Evolutionary conservation across 2,113 vertebrate species (phyloP), one percentile per base, ranked within the genome.

Genomic region (Grallaria varia): DNA sequence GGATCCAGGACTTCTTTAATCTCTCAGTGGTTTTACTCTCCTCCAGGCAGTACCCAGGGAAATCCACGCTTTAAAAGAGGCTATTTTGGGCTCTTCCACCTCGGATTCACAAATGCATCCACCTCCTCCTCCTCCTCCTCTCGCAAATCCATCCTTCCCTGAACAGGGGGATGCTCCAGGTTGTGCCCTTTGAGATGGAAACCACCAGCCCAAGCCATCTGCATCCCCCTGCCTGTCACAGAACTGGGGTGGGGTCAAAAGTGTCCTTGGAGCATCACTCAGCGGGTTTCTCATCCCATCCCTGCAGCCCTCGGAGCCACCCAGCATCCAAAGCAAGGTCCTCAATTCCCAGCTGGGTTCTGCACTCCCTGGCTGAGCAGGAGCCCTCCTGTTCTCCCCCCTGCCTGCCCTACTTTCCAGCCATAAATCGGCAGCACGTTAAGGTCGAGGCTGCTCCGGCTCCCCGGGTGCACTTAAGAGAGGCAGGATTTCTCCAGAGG

Each of bases 271-370:
- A 24, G 82, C 55, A 67, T 47, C 88, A 39, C 31, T 42, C 63
- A 62, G 63, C 23, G 2, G 14, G 23, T 67, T 74, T 15, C 63
- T 69, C 75, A 69, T 86, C 90, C 35, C 75, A 69, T 86, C 90
- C 35, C 92, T 90, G 82, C 63, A 40, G n/a, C n/a, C n/a, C 53
- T 87, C 78, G 83, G 5, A 90, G 73, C 89, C 84, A 75, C 62
- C 35, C 67, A 55, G 90, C 78, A 93, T 91, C 62, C 55, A 44
- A 72, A 95, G 58, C 58, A 93, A 80, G 85, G 68, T n/a, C n/a
- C n/a, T n/a, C n/a, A 58, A 69, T 27, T 82, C 82, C 82, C 72
- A 2, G 49, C 37, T n/a, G 68, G 55, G 59, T 37, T 93, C 89
- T 75, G 60, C 33, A 10, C 24, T 90, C 55, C 60, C 59, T 75